These are phyloP conservation scores for Dryadula phaetusa DNA, from an alignment of 2,888 invertebrate genomes.

Conservation along the genomic window DNA sequence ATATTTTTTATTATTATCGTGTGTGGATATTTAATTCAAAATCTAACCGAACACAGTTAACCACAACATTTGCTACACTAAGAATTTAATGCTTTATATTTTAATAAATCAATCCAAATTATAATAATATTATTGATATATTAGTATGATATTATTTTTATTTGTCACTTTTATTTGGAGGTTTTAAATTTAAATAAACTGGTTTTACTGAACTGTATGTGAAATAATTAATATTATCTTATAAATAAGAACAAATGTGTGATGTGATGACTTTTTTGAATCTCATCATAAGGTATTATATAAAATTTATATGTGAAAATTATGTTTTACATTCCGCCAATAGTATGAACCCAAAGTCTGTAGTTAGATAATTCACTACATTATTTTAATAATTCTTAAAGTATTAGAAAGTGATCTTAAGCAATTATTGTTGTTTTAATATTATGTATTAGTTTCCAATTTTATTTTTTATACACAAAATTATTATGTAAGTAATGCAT, in stretches of 20 bases:
- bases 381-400: slow-evolving; percentile 39
- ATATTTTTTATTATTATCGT: slow-evolving; percentile 3
- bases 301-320: slow-evolving; percentile 5
- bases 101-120: not conserved
- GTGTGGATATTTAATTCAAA: not conserved
- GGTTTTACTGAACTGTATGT: slow-evolving; percentile 12
- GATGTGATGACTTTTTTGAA: slow-evolving; percentile 14
- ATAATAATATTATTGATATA: too few relatives aligned
- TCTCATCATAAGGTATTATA: slow-evolving; percentile 12
- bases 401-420: slow-evolving; percentile 48
- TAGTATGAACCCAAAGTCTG: slow-evolving; percentile 31
- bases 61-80: not conserved
- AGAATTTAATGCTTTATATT: not conserved
- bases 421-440: slow-evolving; percentile 44
- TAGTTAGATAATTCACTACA: slow-evolving; percentile 35
- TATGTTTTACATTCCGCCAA: slow-evolving; percentile 45
- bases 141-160: not conserved
- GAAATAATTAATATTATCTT: not conserved
- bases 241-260: not conserved
- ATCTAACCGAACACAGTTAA: not conserved
- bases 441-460: slow-evolving; percentile 47
- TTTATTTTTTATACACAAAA: slow-evolving; percentile 52
- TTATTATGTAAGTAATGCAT: slow-evolving; percentile 65
- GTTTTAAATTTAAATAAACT: slow-evolving; percentile 16
- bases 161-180: not conserved